These are phyloP conservation scores for Mastigias papua DNA, from an alignment of 30 jellyfish, hydroid and myxozoan genomes.

Conservation along the genomic window DNA sequence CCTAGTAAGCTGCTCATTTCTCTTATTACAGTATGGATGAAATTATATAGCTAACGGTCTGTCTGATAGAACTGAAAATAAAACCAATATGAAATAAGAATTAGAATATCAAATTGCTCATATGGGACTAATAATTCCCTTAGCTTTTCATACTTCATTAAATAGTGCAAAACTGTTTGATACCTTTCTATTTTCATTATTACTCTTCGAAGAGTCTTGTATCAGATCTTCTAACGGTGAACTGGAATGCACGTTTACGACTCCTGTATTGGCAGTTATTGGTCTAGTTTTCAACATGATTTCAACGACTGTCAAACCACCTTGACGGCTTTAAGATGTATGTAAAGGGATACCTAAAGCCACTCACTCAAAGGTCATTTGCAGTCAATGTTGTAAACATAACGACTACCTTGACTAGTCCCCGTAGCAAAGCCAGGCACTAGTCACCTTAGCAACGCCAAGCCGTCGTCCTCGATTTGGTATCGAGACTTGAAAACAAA, in stretches of 20 bases:
- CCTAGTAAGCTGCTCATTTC: too few species aligned
- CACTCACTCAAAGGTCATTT: neutral
- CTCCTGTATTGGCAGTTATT: constrained; percentile 48
- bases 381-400: constrained; percentile 12
- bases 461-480: constrained; percentile 26
- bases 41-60: too few species aligned
- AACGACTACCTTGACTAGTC: neutral
- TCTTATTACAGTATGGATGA: too few species aligned
- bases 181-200: neutral
- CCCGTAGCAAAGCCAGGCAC: constrained; percentile 12
- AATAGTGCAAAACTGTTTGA: too few species aligned
- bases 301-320: neutral
- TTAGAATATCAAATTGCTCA: too few species aligned
- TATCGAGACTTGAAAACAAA: constrained; percentile 40
- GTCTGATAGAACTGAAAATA: too few species aligned
- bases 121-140: too few species aligned
- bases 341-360: neutral
- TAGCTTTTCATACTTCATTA: too few species aligned
- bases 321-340: neutral
- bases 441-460: neutral
- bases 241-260: constrained; percentile 40
- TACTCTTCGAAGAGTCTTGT: neutral
- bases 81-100: too few species aligned
- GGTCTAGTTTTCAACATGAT: constrained; percentile 52
- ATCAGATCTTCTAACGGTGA: constrained; percentile 40